Base-by-base conservation (phyloP, 2,113 vertebrate species). In the Dendropsophus ebraccatus region DNA sequence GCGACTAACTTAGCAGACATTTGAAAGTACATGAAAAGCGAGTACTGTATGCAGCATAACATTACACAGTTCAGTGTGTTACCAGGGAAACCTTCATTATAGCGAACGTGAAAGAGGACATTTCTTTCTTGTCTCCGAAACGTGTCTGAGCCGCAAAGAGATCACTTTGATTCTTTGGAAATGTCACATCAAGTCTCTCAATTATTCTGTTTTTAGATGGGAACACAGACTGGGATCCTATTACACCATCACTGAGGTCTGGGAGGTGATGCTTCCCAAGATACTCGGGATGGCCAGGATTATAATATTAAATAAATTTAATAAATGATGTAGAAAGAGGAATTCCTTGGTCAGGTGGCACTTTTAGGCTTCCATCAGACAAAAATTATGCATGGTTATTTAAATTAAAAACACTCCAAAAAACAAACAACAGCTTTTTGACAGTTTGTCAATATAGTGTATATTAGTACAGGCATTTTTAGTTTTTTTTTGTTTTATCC, bases 1-100 rank as follows among this genome's bases (percentile, higher is more conserved):
- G 21, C 25, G 58, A 58, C 77, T 28, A 58, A 49, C 65, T 81
- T 72, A 74, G 41, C 35, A 73, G 67, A 12, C 52, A 21, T 79
- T 56, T 45, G 62, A 54, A 79, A 41, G 62, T 56, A 21, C 77
- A 73, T 75, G 49, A 60, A 62, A 45, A 23, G 35, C 47, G 45
- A 45, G 13, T 17, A 60, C 77, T 45, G 69, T 76, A 83, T 50
- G 35, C 76, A 35, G 76, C 30, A 70, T 52, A 52, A 65, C 32
- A 65, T 70, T 62, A 85, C 78, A 85, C 47, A 60, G 77, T 73
- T 73, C 62, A 25, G 62, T 25, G 30, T 50, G 84, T 86, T 81
- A 81, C 84, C 77, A 86, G 19, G 84, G 84, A 80, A 81, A 86
- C 77, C 35, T 81, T 81, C 65, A 80, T 81, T 81, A 60, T 37